Conservation (phyloP, 2,797 vertebrate genomes). For the Dallia pectoralis region DNA sequence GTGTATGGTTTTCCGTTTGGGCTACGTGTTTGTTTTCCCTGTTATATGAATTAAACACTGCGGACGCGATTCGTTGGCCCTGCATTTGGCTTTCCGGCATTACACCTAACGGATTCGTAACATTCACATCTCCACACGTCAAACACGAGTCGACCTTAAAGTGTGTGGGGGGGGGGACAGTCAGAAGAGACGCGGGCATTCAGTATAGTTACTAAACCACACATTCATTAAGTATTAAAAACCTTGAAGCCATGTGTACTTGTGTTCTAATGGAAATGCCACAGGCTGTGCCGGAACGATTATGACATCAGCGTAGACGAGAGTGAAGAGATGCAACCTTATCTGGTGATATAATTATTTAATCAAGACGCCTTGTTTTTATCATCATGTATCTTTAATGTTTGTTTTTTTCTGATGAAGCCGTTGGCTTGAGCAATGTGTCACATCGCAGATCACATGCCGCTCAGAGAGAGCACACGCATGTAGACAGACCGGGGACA, state of each 20-base stretch:
- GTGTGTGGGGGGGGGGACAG: conserved; percentile 25
- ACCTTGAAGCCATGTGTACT: conserved; percentile 41
- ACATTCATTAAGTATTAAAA: conserved; percentile 43
- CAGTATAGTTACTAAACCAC: background rate
- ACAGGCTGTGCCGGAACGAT: conserved; percentile 52
- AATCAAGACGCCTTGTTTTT: conserved; percentile 56
- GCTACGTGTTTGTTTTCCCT: no score
- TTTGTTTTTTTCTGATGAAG: conserved; percentile 23
- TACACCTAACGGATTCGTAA: no score
- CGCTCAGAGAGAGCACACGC: background rate
- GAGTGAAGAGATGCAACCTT: conserved; percentile 59
- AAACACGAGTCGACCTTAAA: conserved; percentile 40
- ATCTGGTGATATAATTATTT: conserved; percentile 58
- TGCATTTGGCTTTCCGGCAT: no score
- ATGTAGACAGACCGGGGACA: background rate
- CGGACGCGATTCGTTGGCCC: no score
- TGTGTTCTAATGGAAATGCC: conserved; percentile 54
- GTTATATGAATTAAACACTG: no score
- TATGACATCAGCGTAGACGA: conserved; percentile 54
- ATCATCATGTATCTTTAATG: conserved; percentile 49
- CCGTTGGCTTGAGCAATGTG: background rate
- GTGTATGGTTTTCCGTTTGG: no score
- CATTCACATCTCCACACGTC: conserved; percentile 29
- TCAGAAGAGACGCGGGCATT: conserved; percentile 14
- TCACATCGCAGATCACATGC: background rate